phyloP scores from a whole-genome alignment of 2,888 invertebrate genomes.

The Caenorhabditis sp. region DNA sequence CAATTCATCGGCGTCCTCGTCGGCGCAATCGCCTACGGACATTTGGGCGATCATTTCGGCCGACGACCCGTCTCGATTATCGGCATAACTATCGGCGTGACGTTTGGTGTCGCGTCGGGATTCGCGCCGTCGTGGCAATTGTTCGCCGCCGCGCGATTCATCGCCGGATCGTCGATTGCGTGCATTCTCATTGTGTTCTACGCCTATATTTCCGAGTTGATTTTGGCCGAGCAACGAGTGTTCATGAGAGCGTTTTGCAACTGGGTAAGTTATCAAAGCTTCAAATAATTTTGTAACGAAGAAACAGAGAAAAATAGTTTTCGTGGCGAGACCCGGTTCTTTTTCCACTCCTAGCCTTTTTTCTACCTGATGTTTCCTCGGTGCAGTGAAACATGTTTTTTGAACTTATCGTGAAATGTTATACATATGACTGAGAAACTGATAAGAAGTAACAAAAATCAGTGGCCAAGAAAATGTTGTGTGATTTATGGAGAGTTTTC shows the following conservation, averaged over 20 bases:
- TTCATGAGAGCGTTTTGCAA: constrained; percentile 53
- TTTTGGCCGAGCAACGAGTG: constrained; percentile 50
- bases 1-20: constrained; percentile 54
- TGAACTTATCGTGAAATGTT: no score
- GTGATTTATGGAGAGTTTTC: no score
- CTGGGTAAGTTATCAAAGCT: constrained; percentile 35
- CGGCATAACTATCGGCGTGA: constrained; percentile 43
- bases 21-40: constrained; percentile 51
- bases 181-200: constrained; percentile 53
- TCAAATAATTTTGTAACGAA: not conserved
- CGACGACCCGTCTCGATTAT: constrained; percentile 44
- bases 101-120: constrained; percentile 47
- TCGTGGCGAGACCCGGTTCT: no score
- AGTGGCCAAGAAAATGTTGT: no score
- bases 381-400: no score
- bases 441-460: no score
- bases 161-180: constrained; percentile 45
- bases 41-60: constrained; percentile 52
- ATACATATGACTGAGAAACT: no score
- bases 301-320: not conserved
- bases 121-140: constrained; percentile 48
- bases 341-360: no score
- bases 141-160: constrained; percentile 48
- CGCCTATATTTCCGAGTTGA: constrained; percentile 50
- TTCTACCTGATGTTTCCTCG: no score